Percentiles rank a stretch among this genome's conserved stretches.
These are phyloP conservation scores for Pelecanoides urinatrix DNA, from an alignment of 2,113 vertebrate species.

Conservation along the genomic window DNA sequence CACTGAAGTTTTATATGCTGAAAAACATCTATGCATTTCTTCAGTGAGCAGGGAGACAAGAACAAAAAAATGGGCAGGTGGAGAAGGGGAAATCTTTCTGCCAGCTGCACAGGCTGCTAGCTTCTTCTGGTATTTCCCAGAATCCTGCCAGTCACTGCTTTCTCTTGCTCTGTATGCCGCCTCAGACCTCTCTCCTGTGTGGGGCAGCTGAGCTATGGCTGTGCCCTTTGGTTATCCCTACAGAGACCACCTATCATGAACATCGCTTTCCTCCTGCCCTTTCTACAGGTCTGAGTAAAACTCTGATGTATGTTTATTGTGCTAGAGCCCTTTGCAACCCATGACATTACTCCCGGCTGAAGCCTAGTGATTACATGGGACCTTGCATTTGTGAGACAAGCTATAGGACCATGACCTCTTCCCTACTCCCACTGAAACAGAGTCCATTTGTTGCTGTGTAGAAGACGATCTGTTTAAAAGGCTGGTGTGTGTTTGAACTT, in stretches of 20 bases:
- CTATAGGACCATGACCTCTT: background rate
- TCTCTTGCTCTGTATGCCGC: background rate
- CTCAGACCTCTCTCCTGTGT: background rate
- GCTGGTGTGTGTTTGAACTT: background rate
- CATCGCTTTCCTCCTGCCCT: background rate
- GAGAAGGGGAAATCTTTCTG: background rate
- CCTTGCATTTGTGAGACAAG: background rate
- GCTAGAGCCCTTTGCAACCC: background rate
- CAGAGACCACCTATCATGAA: background rate
- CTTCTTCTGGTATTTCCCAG: background rate
- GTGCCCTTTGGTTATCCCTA: background rate
- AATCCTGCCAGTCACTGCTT: background rate
- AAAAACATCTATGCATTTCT: background rate
- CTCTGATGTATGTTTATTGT: background rate
- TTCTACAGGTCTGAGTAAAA: background rate
- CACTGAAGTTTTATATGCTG: background rate
- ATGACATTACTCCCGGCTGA: background rate
- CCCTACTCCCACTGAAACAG: background rate
- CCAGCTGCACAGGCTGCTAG: background rate
- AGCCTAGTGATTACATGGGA: background rate
- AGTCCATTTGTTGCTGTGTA: background rate
- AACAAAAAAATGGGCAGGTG: background rate
- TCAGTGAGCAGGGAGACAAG: background rate
- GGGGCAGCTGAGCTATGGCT: background rate
- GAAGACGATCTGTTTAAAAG: background rate